A percentile compares a stretch with the other conserved stretches of the same genome.
Conservation (phyloP, 2,888 invertebrate genomes). For the Crossocerus cetratus region DNA sequence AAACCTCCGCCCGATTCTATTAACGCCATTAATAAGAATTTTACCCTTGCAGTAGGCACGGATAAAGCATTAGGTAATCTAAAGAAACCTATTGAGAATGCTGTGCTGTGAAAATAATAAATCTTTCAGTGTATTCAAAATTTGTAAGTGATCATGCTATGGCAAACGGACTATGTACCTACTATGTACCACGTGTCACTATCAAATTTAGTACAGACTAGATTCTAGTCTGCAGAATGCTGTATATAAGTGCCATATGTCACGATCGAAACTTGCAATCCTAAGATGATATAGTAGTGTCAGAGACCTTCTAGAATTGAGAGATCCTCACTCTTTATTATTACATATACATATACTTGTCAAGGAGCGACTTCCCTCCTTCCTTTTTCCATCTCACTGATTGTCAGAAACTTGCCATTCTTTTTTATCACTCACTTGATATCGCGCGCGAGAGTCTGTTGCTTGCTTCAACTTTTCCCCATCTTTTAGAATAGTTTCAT, state of each 20-base stretch:
- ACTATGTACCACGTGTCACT: conserved; percentile 37
- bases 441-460: not conserved
- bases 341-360: not conserved
- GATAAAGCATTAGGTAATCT: conserved; percentile 75
- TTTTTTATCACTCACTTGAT: not conserved
- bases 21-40: conserved; percentile 42
- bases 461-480: not conserved
- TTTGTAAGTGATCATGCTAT: conserved; percentile 75
- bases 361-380: not conserved
- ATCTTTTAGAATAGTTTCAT: not conserved
- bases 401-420: not conserved
- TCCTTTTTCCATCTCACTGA: not conserved
- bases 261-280: conserved; percentile 11
- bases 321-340: not conserved
- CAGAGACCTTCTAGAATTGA: not conserved
- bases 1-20: too few relatives aligned
- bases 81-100: conserved; percentile 73
- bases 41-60: conserved; percentile 72
- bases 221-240: conserved; percentile 50
- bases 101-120: conserved; percentile 71
- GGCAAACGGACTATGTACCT: conserved; percentile 44
- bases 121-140: conserved; percentile 66
- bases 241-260: conserved; percentile 57
- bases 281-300: conserved; percentile 6
- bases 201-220: conserved; percentile 54